Evolutionary conservation across 2,113 vertebrate genomes (phyloP), one percentile per base, ranked within the genome.

Genomic region (Microtus richardsoni): DNA sequence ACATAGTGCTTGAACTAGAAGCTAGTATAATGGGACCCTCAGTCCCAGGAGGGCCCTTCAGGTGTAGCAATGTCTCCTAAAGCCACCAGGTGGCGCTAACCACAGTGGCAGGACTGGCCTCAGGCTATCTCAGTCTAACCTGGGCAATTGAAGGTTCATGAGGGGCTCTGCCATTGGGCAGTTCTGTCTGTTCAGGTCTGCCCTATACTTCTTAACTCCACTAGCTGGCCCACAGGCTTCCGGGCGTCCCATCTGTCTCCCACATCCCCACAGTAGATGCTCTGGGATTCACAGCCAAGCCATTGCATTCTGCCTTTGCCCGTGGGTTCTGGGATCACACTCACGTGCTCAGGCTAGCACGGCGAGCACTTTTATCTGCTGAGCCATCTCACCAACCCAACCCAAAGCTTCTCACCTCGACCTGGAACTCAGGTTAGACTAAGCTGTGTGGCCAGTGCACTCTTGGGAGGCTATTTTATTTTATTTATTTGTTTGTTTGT

Each of bases 1-100:
- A 71, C 70, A 71, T 4, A 49, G 17, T 22, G 1, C 52, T 22
- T 52, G 47, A 49, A 52, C 44, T 26, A 36, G 78, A 80, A 21
- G 33, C 28, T 36, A 10, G 33, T 52, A 21, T 24, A 14, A 36
- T 39, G 78, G 52, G 52, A 52, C 8, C 47, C 47, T 21, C 77
- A 2, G 7, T 17, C 4, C 8, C 49, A 75, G 44, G 22, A 54
- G 49, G 30, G 12, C 41, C n/a, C 2, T 36, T 70, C 36, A 60
- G 36, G 30, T n/a, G 21, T 47, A 21, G 91, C 66, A 11, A 47
- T 73, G 66, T 10, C 80, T 22, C 0, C 5, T 0, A 1, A 0
- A 2, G 64, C 70, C 95, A 91, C 54, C 41, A 93, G 94, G 80
- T 74, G 92, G 84, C 90, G 5, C 82, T 28, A 73, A 52, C 3